Conservation (phyloP, 2,797 vertebrate species). For the Mustela erminea region DNA sequence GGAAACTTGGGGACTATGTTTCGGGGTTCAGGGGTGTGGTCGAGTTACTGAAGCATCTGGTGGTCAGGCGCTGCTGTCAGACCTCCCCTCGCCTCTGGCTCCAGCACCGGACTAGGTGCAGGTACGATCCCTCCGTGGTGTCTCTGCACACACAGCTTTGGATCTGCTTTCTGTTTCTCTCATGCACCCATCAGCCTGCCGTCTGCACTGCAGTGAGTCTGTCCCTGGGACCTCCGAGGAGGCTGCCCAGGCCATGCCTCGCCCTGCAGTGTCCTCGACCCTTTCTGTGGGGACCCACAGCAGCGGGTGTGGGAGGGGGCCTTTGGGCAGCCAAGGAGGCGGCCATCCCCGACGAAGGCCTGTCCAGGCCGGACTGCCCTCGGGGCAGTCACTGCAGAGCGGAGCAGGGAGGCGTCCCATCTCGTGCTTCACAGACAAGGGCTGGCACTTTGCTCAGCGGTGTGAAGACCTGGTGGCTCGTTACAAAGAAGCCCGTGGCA, state of each 20-base stretch:
- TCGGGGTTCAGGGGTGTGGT: neutral
- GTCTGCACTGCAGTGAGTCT: neutral
- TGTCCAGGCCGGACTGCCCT: neutral
- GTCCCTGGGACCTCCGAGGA: neutral
- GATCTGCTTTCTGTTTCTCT: neutral
- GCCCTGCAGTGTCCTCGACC: neutral
- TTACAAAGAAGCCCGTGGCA: neutral
- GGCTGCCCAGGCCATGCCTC: neutral
- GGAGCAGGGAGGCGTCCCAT: neutral
- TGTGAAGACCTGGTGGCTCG: neutral
- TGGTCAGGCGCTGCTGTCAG: neutral
- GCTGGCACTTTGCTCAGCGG: neutral
- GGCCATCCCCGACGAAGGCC: neutral
- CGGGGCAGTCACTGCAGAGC: neutral
- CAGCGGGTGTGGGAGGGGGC: neutral
- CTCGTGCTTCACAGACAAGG: neutral
- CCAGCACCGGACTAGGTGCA: accelerated
- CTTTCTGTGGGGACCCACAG: neutral
- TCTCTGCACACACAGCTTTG: accelerated
- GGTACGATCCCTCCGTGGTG: accelerated
- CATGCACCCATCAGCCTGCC: neutral
- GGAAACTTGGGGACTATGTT: neutral
- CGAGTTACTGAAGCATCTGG: neutral
- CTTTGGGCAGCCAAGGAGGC: neutral
- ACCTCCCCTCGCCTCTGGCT: accelerated